phyloP scores from a whole-genome alignment of 1,140 invertebrate genomes.

The Drosophila bocqueti region DNA sequence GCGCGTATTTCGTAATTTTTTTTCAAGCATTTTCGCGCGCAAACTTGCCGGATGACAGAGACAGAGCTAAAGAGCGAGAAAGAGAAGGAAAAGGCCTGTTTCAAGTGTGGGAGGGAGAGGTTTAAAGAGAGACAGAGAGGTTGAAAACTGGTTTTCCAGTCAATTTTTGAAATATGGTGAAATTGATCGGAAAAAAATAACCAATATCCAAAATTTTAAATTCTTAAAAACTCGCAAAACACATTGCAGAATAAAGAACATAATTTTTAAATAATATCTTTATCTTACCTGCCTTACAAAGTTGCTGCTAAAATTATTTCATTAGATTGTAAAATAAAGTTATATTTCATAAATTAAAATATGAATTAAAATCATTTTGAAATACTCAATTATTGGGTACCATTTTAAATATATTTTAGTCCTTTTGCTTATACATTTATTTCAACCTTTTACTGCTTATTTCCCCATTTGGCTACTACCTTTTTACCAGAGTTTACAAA shows the following conservation, averaged over 20 bases:
- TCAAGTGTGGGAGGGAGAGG: constrained; percentile 15
- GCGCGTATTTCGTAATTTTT: constrained; percentile 33
- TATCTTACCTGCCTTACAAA: not conserved
- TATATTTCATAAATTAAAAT: no score
- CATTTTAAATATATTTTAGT: not conserved
- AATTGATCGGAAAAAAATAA: constrained; percentile 42
- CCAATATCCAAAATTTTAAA: constrained; percentile 15
- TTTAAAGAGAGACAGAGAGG: not conserved
- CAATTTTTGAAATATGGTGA: constrained; percentile 59
- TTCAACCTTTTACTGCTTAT: constrained; percentile 11
- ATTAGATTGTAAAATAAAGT: not conserved
- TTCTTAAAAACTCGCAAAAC: not conserved
- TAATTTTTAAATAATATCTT: not conserved
- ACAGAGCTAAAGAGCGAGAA: not conserved
- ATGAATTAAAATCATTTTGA: no score
- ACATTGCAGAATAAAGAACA: not conserved
- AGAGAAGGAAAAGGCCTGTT: constrained; percentile 55
- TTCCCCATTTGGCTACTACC: constrained; percentile 5
- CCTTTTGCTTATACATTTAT: not conserved
- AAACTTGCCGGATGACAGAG: constrained; percentile 22
- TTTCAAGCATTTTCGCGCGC: constrained; percentile 47
- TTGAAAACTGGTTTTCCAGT: constrained; percentile 54
- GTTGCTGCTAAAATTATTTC: not conserved
- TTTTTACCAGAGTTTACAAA: not conserved
- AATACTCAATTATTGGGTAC: not conserved